These are phyloP conservation scores for Cheilinus undulatus DNA, from an alignment of 2,113 vertebrate species.

Conservation along the genomic window DNA sequence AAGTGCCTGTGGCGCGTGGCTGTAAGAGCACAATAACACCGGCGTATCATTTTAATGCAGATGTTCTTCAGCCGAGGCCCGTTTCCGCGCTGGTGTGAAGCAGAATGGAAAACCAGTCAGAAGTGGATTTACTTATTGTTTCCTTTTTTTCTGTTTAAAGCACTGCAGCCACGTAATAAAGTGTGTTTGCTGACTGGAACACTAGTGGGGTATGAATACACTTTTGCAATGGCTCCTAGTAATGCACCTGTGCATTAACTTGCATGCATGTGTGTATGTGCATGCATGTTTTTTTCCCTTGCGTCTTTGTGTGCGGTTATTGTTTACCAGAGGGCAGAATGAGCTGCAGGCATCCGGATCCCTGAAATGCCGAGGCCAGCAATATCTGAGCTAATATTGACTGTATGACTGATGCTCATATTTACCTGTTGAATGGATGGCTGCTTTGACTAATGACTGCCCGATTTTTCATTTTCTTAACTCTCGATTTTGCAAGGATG, in stretches of 20 bases:
- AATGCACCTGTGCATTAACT: slow-evolving; percentile 10
- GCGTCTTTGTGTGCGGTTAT: not conserved
- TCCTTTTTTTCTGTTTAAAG: not conserved
- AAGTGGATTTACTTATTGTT: not conserved
- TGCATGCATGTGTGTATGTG: not conserved
- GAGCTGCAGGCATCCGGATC: not conserved
- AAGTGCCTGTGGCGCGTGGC: slow-evolving; percentile 51
- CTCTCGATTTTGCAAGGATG: slow-evolving; percentile 49
- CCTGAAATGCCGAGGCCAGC: slow-evolving; percentile 3
- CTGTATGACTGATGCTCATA: slow-evolving; percentile 73
- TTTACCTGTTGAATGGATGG: slow-evolving; percentile 78
- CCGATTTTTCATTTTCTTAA: slow-evolving; percentile 72
- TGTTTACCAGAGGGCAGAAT: slow-evolving; percentile 32
- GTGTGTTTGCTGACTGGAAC: slow-evolving; percentile 9
- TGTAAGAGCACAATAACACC: slow-evolving; percentile 73
- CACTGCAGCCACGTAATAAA: not conserved
- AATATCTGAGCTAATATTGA: slow-evolving; percentile 54
- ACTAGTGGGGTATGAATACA: not conserved
- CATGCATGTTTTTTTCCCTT: not conserved
- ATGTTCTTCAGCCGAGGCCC: slow-evolving; percentile 55
- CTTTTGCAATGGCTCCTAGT: slow-evolving; percentile 10
- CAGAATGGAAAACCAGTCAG: slow-evolving; percentile 19
- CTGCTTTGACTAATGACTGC: slow-evolving; percentile 73
- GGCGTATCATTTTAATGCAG: slow-evolving; percentile 79
- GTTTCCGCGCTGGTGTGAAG: not conserved